Evolutionary conservation across 2,797 vertebrate genomes (phyloP), one percentile per base, ranked within the genome.

Genomic region (Strix occidentalis): DNA sequence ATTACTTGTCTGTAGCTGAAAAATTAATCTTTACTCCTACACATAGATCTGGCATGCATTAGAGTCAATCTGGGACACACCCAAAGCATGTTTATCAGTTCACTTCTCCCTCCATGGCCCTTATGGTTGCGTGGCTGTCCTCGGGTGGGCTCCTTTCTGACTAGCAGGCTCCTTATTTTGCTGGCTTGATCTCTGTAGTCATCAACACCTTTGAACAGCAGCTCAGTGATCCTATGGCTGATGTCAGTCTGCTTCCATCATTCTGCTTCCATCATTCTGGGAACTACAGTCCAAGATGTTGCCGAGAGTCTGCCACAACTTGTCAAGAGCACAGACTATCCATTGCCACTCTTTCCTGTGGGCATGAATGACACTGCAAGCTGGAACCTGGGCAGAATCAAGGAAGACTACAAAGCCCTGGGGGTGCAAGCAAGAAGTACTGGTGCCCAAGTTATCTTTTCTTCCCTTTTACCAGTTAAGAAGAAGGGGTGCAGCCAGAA

Each of bases 201-300:
- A 60, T 41, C 53, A 71, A 53, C 39, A 28, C 9, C 84, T 41
- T 16, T 8, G 53, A 84, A 43, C 35, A 85, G 50, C 86, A 69
- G 57, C 50, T 72, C 19, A 4, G 74, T 0, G 0, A 31, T n/a
- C 69, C 72, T 33, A 4, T 1, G 43, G 28, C 80, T 66, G 48
- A 53, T 21, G 5, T 63, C 58, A 37, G n/a, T 26, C 48, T 68
- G 57, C 66, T 48, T 26, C 86, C 74, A 65, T 31, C 51, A 28
- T 7, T 64, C 41, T 65, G 29, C 61, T 45, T 23, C 28, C 20
- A 21, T 23, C 63, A 65, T 24, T 65, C 29, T 16, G 16, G 23
- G 43, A 66, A 15, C 31, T 46, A n/a, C n/a, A 31, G 64, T 25
- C 41, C 14, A 4, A 65, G 63, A 45, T 45, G 41, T 16, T 16